Evolutionary conservation across 2,113 vertebrate genomes (phyloP).

Genomic region (Paedocypris sp.): DNA sequence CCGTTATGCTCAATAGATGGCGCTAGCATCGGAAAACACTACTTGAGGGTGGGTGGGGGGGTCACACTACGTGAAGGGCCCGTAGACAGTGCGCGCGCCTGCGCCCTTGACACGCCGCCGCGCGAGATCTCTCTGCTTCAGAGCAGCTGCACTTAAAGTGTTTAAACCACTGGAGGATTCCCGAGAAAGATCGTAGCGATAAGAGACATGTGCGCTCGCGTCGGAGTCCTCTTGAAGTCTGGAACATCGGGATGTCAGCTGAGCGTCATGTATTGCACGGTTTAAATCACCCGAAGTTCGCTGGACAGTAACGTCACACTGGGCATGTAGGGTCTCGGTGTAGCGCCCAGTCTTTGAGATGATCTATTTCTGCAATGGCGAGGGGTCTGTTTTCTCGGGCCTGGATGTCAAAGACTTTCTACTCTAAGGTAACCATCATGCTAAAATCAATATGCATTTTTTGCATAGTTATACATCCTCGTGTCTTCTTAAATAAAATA

Average conservation of each 20-base stretch:
- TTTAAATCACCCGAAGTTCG: background rate
- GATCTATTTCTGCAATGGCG: constrained; percentile 81
- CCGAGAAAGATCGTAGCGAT: background rate
- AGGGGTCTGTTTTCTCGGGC: constrained; percentile 80
- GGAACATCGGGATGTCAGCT: background rate
- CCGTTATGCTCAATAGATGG: background rate
- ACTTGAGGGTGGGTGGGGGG: background rate
- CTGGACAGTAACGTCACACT: background rate
- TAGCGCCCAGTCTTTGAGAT: constrained; percentile 67
- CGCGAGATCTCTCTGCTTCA: constrained; percentile 3
- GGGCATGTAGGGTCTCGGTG: constrained; percentile 12
- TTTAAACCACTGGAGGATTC: background rate
- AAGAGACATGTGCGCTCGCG: background rate
- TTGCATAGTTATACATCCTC: background rate
- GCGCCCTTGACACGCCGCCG: constrained; percentile 19
- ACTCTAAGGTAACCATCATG: constrained; percentile 69
- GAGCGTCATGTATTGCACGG: background rate
- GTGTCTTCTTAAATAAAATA: no score
- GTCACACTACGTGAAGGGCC: background rate
- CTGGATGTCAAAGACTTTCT: constrained; percentile 78
- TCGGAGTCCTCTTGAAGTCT: background rate
- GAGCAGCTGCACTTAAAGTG: constrained; percentile 1
- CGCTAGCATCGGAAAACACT: constrained; percentile 5
- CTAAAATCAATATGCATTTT: background rate
- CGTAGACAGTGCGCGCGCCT: constrained; percentile 2